phyloP scores from a whole-genome alignment of 2,113 vertebrate species.

The Pseudopipra pipra region DNA sequence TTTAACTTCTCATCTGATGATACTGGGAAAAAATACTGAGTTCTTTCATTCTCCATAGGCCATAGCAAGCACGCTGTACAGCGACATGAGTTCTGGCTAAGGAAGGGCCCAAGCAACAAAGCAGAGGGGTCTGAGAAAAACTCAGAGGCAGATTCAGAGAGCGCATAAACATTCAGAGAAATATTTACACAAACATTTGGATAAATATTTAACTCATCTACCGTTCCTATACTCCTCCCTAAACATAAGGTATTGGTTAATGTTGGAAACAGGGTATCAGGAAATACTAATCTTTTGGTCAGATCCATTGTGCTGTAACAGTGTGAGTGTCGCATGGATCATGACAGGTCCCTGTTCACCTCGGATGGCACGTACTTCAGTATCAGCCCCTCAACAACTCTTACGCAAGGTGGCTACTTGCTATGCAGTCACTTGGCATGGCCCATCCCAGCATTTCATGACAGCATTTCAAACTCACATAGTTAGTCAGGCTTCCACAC shows the following conservation, averaged over 20 bases:
- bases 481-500: neutral
- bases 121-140: neutral
- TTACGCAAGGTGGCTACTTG: fast-evolving
- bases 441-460: neutral
- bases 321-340: fast-evolving
- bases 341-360: neutral
- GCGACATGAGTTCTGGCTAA: neutral
- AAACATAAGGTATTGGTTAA: neutral
- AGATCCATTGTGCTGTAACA: fast-evolving
- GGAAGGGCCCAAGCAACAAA: neutral
- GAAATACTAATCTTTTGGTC: neutral
- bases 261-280: neutral
- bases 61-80: neutral
- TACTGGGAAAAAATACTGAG: neutral
- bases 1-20: neutral
- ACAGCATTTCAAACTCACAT: neutral
- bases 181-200: neutral
- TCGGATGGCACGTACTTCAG: neutral
- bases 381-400: neutral
- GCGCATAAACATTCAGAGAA: neutral
- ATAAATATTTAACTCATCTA: neutral
- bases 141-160: neutral
- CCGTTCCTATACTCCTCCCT: neutral
- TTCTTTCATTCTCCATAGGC: neutral
- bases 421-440: neutral